These are phyloP conservation scores for Drosophila mojavensis DNA, from an alignment of 1,140 invertebrate genomes.

Conservation along the genomic window DNA sequence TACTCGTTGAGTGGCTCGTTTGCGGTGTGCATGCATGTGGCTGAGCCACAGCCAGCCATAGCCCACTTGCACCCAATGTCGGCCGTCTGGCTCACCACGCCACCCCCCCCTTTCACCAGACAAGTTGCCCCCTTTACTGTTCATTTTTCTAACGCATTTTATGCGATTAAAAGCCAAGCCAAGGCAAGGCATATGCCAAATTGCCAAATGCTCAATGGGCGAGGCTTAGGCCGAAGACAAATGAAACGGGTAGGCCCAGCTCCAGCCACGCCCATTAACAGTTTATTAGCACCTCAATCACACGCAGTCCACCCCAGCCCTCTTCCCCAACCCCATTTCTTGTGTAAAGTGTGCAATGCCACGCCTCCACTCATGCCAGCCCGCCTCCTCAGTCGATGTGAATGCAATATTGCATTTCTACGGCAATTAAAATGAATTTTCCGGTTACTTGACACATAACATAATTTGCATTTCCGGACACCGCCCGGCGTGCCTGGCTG, in stretches of 20 bases:
- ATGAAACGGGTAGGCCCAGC: no score
- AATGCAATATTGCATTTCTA: constrained; percentile 76
- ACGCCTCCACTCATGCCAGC: constrained; percentile 6
- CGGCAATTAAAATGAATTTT: constrained; percentile 84
- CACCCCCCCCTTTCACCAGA: neutral
- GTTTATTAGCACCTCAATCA: constrained; percentile 57
- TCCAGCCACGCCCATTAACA: constrained; percentile 36
- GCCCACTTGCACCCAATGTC: constrained; percentile 28
- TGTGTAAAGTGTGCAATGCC: constrained; percentile 12
- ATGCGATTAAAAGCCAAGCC: constrained; percentile 27
- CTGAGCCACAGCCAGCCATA: constrained; percentile 21
- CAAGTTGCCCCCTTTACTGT: neutral
- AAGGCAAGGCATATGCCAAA: neutral
- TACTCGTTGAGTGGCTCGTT: constrained; percentile 80
- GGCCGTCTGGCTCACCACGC: neutral
- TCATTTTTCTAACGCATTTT: constrained; percentile 43
- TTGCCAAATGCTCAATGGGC: neutral
- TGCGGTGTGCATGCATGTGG: constrained; percentile 75
- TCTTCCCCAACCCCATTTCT: neutral
- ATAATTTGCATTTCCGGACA: constrained; percentile 79
- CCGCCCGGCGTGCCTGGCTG: constrained; percentile 9
- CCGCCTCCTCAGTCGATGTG: neutral
- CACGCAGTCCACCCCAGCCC: constrained; percentile 31
- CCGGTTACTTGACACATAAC: constrained; percentile 84
- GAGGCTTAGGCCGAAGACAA: neutral